Conservation (phyloP, 1,140 invertebrate species). For the Ceratina australensis region DNA sequence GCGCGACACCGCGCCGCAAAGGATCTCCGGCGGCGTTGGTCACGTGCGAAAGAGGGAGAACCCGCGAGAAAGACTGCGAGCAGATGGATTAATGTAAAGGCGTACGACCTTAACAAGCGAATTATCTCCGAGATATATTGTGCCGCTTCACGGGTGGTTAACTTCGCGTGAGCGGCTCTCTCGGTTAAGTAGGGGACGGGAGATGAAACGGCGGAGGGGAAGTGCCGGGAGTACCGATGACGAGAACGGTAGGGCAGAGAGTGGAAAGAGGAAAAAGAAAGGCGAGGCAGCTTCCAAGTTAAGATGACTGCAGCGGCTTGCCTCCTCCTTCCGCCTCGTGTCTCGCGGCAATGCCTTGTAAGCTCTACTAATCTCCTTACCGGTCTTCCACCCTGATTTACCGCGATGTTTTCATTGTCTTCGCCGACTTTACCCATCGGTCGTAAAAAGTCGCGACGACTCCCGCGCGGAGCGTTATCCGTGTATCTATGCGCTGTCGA, state of each 20-base stretch:
- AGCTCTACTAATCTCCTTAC: conserved; percentile 73
- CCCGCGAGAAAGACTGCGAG: conserved; percentile 52
- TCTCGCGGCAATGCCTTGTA: conserved; percentile 67
- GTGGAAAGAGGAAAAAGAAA: conserved; percentile 40
- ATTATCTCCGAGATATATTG: conserved; percentile 74
- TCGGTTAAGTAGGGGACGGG: conserved; percentile 24
- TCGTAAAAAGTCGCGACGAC: conserved; percentile 57
- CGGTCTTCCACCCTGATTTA: conserved; percentile 71
- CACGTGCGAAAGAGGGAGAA: conserved; percentile 53
- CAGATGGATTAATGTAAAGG: conserved; percentile 68
- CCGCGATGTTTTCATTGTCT: conserved; percentile 75
- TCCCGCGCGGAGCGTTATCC: conserved; percentile 23
- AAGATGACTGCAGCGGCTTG: conserved; percentile 50
- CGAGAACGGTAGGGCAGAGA: conserved; percentile 16
- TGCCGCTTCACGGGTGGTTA: conserved; percentile 74
- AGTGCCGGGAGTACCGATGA: conserved; percentile 5
- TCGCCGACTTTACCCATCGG: conserved; percentile 59
- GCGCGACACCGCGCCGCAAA: conserved; percentile 46
- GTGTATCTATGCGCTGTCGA: conserved; percentile 45
- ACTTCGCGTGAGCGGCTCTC: conserved; percentile 54
- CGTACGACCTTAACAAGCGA: conserved; percentile 70
- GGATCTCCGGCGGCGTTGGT: conserved; percentile 36
- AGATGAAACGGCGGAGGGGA: conserved; percentile 30
- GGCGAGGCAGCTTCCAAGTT: conserved; percentile 58
- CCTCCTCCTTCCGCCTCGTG: conserved; percentile 53